Percentiles rank a stretch among this genome's conserved stretches.
Conservation (phyloP, 1,140 invertebrate species). For the Sitodiplosis mosellana region DNA sequence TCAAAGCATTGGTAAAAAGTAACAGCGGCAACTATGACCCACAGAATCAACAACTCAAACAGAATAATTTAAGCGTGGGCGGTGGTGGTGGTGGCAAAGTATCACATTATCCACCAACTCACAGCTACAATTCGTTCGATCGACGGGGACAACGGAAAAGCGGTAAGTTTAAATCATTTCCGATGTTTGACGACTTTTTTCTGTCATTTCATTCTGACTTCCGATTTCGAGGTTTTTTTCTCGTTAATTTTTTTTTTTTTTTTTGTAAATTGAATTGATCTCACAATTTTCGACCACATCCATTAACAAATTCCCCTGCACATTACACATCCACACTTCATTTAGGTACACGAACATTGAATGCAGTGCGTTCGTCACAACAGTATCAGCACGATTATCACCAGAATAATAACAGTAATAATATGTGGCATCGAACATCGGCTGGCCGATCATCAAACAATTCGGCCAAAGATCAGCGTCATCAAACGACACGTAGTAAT, state of each 20-base stretch:
- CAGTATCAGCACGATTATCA: conserved; percentile 1
- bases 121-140: conserved; percentile 19
- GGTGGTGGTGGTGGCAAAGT: neutral
- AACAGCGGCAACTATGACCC: neutral
- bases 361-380: neutral
- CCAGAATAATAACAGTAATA: conserved; percentile 7
- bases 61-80: neutral
- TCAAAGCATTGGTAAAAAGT: conserved; percentile 3
- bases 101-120: neutral
- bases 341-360: no score
- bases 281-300: no score
- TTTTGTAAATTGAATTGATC: no score
- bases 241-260: no score
- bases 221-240: no score
- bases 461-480: neutral
- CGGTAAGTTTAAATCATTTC: no score
- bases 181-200: no score
- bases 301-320: no score
- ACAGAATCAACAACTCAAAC: neutral
- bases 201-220: no score
- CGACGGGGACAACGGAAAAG: conserved; percentile 17
- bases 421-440: neutral
- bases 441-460: neutral
- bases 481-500: neutral
- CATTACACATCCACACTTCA: no score